Percentiles rank a stretch among this genome's conserved stretches.
phyloP scores from a whole-genome alignment of 1,140 invertebrate genomes.

The Drosophila pectinifera region DNA sequence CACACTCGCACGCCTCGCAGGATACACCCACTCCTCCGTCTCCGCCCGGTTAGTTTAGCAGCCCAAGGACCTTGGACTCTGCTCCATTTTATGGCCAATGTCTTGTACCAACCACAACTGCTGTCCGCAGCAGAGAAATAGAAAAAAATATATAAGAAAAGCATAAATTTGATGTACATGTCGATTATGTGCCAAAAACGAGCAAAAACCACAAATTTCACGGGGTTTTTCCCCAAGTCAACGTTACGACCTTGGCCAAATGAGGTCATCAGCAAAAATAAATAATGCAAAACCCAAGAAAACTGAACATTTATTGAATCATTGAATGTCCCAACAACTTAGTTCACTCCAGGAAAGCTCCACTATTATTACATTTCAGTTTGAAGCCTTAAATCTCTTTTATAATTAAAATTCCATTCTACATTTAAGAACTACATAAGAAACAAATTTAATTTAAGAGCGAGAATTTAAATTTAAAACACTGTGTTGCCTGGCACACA shows the following conservation, averaged over 20 bases:
- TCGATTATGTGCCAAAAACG: constrained; percentile 73
- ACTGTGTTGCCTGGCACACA: background rate
- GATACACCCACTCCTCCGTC: background rate
- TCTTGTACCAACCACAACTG: constrained; percentile 57
- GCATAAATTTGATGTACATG: constrained; percentile 80
- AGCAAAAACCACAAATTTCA: constrained; percentile 42
- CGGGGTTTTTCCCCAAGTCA: background rate
- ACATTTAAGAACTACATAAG: too few relatives aligned
- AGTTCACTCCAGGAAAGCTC: background rate
- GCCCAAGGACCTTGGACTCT: constrained; percentile 29
- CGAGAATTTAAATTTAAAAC: background rate
- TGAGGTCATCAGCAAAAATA: constrained; percentile 51
- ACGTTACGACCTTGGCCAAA: constrained; percentile 45
- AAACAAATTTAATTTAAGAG: background rate
- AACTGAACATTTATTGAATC: background rate
- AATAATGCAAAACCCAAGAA: constrained; percentile 22
- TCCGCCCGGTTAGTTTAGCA: constrained; percentile 57
- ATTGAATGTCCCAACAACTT: too few relatives aligned
- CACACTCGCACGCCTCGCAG: background rate
- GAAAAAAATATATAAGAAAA: constrained; percentile 36
- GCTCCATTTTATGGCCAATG: constrained; percentile 74
- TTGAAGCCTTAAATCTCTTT: too few relatives aligned
- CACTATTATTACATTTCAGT: background rate
- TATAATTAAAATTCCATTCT: too few relatives aligned
- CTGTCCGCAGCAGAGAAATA: constrained; percentile 10